Conservation (phyloP, 2,113 vertebrate genomes). For the Plecotus auritus region DNA sequence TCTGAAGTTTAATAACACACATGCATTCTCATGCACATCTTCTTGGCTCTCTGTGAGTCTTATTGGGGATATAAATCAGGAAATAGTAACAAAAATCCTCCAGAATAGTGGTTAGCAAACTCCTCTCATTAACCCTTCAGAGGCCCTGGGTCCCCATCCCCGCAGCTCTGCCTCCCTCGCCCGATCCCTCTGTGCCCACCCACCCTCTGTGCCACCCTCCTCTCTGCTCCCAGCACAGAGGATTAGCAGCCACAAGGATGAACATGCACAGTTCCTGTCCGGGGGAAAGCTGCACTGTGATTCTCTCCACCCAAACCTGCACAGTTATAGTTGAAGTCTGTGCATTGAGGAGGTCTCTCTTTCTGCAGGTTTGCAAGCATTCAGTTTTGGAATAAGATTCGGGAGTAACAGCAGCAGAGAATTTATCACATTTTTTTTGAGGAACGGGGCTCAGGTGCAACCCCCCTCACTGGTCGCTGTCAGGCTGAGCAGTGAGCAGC, state of each 20-base stretch:
- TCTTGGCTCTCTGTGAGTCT: neutral
- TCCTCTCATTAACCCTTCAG: neutral
- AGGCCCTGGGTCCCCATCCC: neutral
- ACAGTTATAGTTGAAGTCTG: neutral
- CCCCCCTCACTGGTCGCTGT: neutral
- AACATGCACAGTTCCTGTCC: neutral
- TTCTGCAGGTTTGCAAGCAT: neutral
- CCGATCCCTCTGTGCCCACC: neutral
- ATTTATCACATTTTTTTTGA: neutral
- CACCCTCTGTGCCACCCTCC: neutral
- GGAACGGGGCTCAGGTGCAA: neutral
- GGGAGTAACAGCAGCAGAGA: neutral
- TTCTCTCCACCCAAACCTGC: neutral
- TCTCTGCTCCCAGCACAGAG: neutral
- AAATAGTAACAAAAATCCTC: neutral
- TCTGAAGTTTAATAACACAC: neutral
- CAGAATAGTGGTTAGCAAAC: neutral
- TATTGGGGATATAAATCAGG: neutral
- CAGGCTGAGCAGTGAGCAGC: neutral
- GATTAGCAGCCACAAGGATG: neutral
- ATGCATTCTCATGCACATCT: neutral
- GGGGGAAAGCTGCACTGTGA: neutral
- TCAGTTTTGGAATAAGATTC: neutral
- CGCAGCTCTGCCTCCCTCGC: neutral
- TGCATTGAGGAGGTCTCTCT: neutral